These are phyloP conservation scores for Coreoperca whiteheadi DNA, from an alignment of 2,113 vertebrate species.

Conservation along the genomic window DNA sequence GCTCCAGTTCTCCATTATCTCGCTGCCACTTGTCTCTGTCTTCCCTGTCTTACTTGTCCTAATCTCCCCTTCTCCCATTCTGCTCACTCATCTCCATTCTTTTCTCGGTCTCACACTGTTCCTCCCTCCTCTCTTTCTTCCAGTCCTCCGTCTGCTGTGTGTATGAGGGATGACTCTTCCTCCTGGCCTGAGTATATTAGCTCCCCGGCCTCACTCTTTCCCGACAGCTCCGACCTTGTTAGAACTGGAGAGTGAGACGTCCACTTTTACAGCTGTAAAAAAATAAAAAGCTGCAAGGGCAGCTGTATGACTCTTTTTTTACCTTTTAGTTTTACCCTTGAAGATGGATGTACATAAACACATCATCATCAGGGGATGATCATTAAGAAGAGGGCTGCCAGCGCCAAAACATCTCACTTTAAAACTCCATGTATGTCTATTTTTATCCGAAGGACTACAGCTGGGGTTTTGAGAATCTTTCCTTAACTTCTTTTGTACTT, in stretches of 20 bases:
- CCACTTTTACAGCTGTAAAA: slow-evolving; percentile 67
- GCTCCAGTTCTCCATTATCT: slow-evolving; percentile 68
- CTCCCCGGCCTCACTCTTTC: slow-evolving; percentile 67
- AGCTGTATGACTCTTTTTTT: slow-evolving; percentile 38
- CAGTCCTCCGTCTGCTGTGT: slow-evolving; percentile 42
- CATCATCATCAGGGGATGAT: slow-evolving; percentile 63
- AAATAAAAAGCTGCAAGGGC: slow-evolving; percentile 53
- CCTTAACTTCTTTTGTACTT: slow-evolving; percentile 14
- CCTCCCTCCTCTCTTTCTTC: slow-evolving; percentile 40
- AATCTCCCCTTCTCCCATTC: slow-evolving; percentile 49
- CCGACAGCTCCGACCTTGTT: slow-evolving; percentile 82
- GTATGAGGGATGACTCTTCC: slow-evolving; percentile 76
- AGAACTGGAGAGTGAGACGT: slow-evolving; percentile 77
- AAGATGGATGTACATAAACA: slow-evolving; percentile 71
- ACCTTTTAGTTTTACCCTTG: slow-evolving; percentile 66
- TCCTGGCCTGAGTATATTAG: slow-evolving; percentile 72
- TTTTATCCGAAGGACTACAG: slow-evolving; percentile 31
- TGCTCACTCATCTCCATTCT: slow-evolving; percentile 56
- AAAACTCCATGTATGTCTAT: slow-evolving; percentile 34
- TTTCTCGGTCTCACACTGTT: slow-evolving; percentile 44
- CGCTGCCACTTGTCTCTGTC: slow-evolving; percentile 46
- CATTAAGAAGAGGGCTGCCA: slow-evolving; percentile 57
- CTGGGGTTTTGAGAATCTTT: slow-evolving; percentile 31
- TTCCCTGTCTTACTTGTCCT: slow-evolving; percentile 53
- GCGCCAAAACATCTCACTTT: slow-evolving; percentile 55